These are phyloP conservation scores for Lacerta bilineata DNA, from an alignment of 2,797 vertebrate species.

Conservation along the genomic window DNA sequence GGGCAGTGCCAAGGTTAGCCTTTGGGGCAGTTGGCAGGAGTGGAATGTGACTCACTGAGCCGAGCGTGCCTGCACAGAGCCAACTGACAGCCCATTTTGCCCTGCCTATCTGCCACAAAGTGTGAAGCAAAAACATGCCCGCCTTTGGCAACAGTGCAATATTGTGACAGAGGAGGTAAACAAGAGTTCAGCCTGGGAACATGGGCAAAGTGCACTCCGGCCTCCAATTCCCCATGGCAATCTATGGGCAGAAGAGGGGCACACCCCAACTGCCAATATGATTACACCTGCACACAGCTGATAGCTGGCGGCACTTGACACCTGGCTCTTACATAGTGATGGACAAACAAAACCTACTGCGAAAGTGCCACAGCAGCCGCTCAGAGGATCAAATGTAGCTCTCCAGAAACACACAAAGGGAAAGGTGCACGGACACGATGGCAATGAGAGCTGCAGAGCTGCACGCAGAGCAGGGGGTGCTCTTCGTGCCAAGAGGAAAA, in stretches of 20 bases:
- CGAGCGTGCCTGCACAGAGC: constrained; percentile 19
- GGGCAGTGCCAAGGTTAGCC: constrained; percentile 23
- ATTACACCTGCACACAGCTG: background rate
- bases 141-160: constrained; percentile 37
- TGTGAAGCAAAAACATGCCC: constrained; percentile 34
- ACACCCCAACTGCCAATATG: constrained; percentile 21
- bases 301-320: background rate
- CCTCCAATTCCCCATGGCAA: background rate
- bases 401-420: background rate
- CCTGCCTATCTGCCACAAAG: background rate
- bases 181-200: constrained; percentile 8
- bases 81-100: constrained; percentile 18
- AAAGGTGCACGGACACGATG: background rate
- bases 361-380: no score
- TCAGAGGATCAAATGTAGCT: background rate
- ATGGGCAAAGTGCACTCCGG: background rate
- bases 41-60: constrained; percentile 34
- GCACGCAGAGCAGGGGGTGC: background rate
- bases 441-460: background rate
- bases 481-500: background rate
- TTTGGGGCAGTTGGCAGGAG: constrained; percentile 18
- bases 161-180: constrained; percentile 36
- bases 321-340: background rate
- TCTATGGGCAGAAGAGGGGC: background rate
- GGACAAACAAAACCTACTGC: background rate